These are phyloP conservation scores for Andrena trimmerana DNA, from an alignment of 2,888 invertebrate genomes.

Conservation along the genomic window DNA sequence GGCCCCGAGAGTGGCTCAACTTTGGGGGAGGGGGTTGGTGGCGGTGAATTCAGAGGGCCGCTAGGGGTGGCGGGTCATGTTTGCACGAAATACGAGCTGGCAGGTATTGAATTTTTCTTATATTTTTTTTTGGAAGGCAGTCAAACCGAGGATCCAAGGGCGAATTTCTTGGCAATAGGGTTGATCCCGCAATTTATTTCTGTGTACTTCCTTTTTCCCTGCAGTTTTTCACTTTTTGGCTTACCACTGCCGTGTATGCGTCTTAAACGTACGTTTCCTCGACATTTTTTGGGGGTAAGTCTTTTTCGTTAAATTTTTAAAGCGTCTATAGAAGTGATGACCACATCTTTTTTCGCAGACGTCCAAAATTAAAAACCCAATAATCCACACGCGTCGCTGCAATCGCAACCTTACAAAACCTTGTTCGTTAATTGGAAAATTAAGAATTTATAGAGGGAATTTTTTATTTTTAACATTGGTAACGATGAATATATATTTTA, in stretches of 20 bases:
- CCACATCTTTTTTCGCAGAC: too few species aligned
- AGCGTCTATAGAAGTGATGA: too few species aligned
- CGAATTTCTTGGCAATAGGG: constrained; percentile 43
- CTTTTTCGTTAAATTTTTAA: background rate
- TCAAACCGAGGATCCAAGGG: constrained; percentile 32
- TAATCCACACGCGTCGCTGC: background rate
- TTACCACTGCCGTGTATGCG: background rate
- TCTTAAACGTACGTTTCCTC: too few species aligned
- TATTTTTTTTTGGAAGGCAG: constrained; percentile 24
- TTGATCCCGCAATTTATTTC: constrained; percentile 46
- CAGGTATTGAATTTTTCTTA: constrained; percentile 61
- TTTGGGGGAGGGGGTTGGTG: background rate
- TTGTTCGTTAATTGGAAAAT: constrained; percentile 12
- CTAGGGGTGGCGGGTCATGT: constrained; percentile 34
- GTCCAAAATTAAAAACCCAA: constrained; percentile 13
- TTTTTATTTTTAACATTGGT: too few species aligned
- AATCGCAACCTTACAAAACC: constrained; percentile 8
- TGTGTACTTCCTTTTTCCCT: background rate
- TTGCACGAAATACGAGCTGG: constrained; percentile 57
- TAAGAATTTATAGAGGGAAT: background rate
- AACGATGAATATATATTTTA: too few species aligned
- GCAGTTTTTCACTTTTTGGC: background rate
- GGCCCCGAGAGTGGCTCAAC: constrained; percentile 25
- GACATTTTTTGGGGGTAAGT: background rate
- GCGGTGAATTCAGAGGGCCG: constrained; percentile 40